Conservation (phyloP, 2,113 vertebrate species). For the Seriola aureovittata region DNA sequence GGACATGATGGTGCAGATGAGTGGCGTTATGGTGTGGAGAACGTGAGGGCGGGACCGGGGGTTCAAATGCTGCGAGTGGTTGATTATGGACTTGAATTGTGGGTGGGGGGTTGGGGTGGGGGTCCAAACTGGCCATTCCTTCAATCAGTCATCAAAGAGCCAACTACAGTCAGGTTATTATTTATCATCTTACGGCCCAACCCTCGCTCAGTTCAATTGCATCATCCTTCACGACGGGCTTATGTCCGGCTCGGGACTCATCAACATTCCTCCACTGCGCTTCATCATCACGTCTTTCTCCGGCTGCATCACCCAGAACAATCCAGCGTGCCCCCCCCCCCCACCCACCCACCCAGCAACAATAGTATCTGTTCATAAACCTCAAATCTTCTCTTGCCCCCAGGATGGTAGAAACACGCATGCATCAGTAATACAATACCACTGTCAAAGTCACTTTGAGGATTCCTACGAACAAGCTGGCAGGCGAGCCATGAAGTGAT, state of each 20-base stretch:
- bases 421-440: constrained; percentile 75
- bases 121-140: constrained; percentile 7
- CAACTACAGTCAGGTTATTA: constrained; percentile 21
- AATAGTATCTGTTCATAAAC: constrained; percentile 61
- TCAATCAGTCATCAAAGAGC: constrained; percentile 24
- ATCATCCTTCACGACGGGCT: constrained; percentile 58
- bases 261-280: constrained; percentile 53
- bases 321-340: constrained; percentile 20
- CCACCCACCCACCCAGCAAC: constrained; percentile 26
- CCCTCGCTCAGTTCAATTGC: constrained; percentile 41
- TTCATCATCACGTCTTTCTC: constrained; percentile 43
- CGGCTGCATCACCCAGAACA: constrained; percentile 28
- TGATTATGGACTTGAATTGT: constrained; percentile 37
- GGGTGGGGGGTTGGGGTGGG: background rate
- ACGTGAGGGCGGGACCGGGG: constrained; percentile 5
- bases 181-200: constrained; percentile 15
- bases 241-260: constrained; percentile 7
- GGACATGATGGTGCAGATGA: constrained; percentile 64
- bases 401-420: constrained; percentile 50
- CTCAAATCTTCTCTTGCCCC: constrained; percentile 49
- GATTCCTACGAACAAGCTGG: constrained; percentile 62
- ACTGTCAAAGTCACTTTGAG: constrained; percentile 77
- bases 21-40: constrained; percentile 28
- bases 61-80: constrained; percentile 22
- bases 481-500: constrained; percentile 48